These are phyloP conservation scores for Condylura cristata DNA, from an alignment of 2,113 vertebrate genomes.

Conservation along the genomic window DNA sequence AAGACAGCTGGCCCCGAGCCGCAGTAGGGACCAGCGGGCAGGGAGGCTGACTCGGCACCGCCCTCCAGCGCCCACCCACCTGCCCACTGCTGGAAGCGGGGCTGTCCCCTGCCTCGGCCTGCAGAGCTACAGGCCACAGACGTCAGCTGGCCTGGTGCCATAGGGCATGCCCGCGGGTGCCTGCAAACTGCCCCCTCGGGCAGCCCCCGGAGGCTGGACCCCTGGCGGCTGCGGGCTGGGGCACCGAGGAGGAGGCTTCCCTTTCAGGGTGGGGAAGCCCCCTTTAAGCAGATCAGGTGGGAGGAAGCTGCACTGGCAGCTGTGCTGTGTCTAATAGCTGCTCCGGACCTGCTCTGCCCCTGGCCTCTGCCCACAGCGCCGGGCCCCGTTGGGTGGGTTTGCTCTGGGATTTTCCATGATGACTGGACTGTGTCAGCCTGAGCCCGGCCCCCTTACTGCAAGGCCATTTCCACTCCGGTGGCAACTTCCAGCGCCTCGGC, in stretches of 20 bases:
- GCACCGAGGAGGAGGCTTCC: not conserved
- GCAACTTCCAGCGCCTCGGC: not conserved
- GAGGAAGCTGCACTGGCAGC: not conserved
- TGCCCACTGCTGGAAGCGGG: not conserved
- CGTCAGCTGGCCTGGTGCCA: fast-evolving
- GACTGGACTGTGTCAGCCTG: not conserved
- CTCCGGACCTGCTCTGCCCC: not conserved
- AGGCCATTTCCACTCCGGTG: not conserved
- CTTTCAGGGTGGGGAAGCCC: not conserved
- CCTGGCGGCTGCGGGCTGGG: too few species aligned
- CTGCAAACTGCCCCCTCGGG: not conserved
- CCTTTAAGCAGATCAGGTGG: not conserved
- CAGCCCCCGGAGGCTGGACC: not conserved
- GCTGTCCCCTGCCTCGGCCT: not conserved
- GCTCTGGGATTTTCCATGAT: not conserved
- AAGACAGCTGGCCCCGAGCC: conserved; percentile 83
- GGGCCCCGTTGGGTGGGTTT: not conserved
- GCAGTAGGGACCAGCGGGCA: not conserved
- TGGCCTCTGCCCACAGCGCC: not conserved
- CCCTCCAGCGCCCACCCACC: not conserved
- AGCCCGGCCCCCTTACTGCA: not conserved
- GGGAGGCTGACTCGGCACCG: not conserved
- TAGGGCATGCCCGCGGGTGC: not conserved
- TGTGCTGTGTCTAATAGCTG: not conserved
- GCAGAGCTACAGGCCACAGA: not conserved